Evolutionary conservation across 2,113 vertebrate genomes (phyloP).

Genomic region (Pedionomus torquatus): DNA sequence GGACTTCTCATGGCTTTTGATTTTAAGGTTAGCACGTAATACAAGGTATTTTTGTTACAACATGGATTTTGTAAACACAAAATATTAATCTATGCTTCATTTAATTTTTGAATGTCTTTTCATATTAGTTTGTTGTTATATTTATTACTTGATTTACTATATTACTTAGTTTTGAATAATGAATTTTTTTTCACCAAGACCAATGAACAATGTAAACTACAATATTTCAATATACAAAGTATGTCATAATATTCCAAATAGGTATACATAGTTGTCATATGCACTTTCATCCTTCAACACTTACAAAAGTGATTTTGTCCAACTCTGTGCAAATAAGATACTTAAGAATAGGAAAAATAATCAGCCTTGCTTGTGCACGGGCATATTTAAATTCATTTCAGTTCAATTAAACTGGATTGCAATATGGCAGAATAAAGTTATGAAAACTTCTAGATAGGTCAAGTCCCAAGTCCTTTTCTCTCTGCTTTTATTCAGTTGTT

Average conservation of each 20-base stretch:
- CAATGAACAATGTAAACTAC: background rate
- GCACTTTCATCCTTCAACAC: background rate
- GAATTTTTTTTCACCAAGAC: background rate
- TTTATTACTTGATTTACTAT: background rate
- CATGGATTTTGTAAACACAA: background rate
- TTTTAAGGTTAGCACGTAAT: background rate
- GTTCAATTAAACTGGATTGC: background rate
- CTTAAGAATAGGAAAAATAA: background rate
- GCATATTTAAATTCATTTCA: background rate
- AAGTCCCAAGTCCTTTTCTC: background rate
- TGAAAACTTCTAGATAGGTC: background rate
- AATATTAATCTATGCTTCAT: background rate
- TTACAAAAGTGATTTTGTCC: background rate
- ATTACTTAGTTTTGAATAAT: background rate
- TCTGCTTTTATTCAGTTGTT: background rate
- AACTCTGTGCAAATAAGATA: background rate
- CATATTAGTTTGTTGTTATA: background rate
- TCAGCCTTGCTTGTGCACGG: background rate
- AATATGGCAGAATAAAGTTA: background rate
- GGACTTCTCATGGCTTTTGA: background rate
- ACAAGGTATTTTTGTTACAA: background rate
- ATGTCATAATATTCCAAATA: background rate
- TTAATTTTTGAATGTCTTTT: background rate
- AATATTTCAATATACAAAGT: background rate
- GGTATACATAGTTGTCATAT: background rate